phyloP scores from a whole-genome alignment of 2,797 vertebrate genomes.

The Chloroceryle inda region DNA sequence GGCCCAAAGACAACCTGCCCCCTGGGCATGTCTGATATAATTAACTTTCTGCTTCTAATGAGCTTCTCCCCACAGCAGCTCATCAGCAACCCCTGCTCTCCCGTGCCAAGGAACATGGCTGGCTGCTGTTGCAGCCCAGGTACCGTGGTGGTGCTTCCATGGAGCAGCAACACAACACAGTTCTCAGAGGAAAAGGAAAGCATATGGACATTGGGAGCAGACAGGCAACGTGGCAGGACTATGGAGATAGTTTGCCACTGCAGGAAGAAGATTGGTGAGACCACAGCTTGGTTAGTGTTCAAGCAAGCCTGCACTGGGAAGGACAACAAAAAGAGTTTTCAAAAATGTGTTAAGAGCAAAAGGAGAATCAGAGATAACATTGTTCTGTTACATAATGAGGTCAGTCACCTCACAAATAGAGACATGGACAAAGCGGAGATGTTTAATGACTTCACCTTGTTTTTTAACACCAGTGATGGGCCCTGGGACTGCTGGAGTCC shows the following conservation, averaged over 20 bases:
- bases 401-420: too few relatives aligned
- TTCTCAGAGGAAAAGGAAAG: not conserved
- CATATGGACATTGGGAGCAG: not conserved
- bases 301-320: too few relatives aligned
- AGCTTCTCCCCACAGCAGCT: not conserved
- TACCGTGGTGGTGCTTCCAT: accelerated
- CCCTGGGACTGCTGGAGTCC: too few relatives aligned
- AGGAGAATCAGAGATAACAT: too few relatives aligned
- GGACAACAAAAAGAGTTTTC: too few relatives aligned
- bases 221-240: not conserved
- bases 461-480: too few relatives aligned
- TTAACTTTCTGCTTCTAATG: not conserved
- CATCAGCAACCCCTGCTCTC: not conserved
- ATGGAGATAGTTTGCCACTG: not conserved
- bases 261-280: not conserved
- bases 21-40: not conserved
- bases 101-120: accelerated
- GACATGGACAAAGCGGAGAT: too few relatives aligned
- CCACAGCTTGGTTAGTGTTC: too few relatives aligned
- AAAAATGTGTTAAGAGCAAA: too few relatives aligned
- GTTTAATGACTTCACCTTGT: too few relatives aligned
- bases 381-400: too few relatives aligned
- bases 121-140: accelerated
- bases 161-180: accelerated
- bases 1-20: not conserved